Evolutionary conservation across 1,140 invertebrate genomes (phyloP), one percentile per base, ranked within the genome.

Genomic region (Drosophila arawakana): DNA sequence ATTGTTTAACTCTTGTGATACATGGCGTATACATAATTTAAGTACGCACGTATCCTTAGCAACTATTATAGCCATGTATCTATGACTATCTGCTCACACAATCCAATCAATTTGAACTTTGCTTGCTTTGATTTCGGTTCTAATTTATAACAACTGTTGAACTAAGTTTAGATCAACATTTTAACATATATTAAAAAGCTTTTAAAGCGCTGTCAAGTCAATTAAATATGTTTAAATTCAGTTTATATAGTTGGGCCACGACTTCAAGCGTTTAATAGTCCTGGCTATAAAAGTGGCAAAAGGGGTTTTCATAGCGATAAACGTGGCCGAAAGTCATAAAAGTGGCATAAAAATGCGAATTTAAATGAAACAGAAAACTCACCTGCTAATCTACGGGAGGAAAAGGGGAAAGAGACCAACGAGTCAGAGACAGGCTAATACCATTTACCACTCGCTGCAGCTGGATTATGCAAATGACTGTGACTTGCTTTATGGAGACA

Each of bases 401-500:
- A 7, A 7, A 34, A 25, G 10, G 7, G 49, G 4, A 3, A 15
- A 15, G 49, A 3, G 10, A 50, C 4, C 4, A 5, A 4, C n/a
- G 50, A 39, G 25, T 13, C 21, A 35, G 39, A 50, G 43, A 15
- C 60, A 7, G 37, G 62, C 66, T 52, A 72, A 80, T 72, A 37
- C 50, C 57, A 34, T 60, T 39, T 72, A 30, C 58, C 57, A 59
- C 21, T 55, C 50, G 46, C 21, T 25, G 35, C 21, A 25, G 35
- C 25, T 50, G 78, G 78, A 78, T 81, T 84, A 84, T 84, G 81
- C 74, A 85, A 85, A 84, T 85, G 50, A 46, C 35, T 55, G 73
- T 58, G 63, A 66, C 70, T 58, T 52, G 11, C 43, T n/a, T 21
- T 30, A 65, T 41, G 55, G 35, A 3, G 10, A 39, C 21, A 58